Evolutionary conservation across 2,888 invertebrate genomes (phyloP).

Genomic region (Rotaria magnacalcarata): DNA sequence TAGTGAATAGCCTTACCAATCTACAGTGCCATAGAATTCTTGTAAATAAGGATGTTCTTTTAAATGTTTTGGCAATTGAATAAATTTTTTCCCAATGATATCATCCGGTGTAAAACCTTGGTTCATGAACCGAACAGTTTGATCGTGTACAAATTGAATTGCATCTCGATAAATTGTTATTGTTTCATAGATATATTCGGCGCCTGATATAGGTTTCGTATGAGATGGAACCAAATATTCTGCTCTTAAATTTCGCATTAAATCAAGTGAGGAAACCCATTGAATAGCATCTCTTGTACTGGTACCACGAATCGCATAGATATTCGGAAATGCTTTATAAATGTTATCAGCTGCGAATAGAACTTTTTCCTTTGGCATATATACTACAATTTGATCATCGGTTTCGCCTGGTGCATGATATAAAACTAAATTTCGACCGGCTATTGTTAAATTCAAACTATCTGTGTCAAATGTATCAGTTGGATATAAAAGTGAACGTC

Average conservation of each 20-base stretch:
- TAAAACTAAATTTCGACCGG: constrained; percentile 48
- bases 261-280: constrained; percentile 53
- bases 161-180: constrained; percentile 52
- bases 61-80: constrained; percentile 51
- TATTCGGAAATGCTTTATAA: constrained; percentile 53
- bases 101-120: constrained; percentile 53
- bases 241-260: constrained; percentile 51
- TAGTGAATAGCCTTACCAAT: constrained; percentile 51
- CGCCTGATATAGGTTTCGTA: constrained; percentile 51
- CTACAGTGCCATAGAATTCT: constrained; percentile 53
- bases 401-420: constrained; percentile 55
- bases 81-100: constrained; percentile 48
- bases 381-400: constrained; percentile 54
- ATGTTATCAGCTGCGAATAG: constrained; percentile 53
- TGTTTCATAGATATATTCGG: constrained; percentile 47
- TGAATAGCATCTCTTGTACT: constrained; percentile 50
- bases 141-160: constrained; percentile 54
- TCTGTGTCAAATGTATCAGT: constrained; percentile 49
- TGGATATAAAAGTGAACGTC: constrained; percentile 49
- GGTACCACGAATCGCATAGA: constrained; percentile 54
- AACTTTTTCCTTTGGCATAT: constrained; percentile 50
- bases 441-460: constrained; percentile 49
- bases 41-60: constrained; percentile 50
- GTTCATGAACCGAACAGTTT: constrained; percentile 53
- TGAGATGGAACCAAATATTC: constrained; percentile 53